These are phyloP conservation scores for Caenorhabditis zanzibari DNA, from an alignment of 2,888 invertebrate genomes.

Conservation along the genomic window DNA sequence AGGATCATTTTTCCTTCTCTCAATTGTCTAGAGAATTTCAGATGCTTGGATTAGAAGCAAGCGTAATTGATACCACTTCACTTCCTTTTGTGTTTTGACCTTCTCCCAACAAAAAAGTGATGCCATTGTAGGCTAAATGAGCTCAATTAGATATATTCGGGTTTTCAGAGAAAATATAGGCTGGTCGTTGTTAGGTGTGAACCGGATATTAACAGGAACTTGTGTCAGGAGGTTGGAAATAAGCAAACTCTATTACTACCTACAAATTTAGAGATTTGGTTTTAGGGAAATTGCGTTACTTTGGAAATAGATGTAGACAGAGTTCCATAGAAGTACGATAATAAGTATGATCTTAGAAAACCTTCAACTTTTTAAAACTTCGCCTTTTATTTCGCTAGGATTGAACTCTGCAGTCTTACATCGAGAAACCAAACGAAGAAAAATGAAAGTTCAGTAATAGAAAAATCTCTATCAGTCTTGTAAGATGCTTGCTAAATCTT, in stretches of 20 bases:
- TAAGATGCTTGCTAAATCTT: no score
- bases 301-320: no score
- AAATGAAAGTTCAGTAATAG: no score
- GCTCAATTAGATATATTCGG: no score
- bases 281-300: neutral
- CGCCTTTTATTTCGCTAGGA: neutral
- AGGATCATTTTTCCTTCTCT: neutral
- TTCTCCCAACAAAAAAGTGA: neutral
- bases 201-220: neutral
- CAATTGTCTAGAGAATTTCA: slow-evolving; percentile 6
- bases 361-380: no score
- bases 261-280: neutral
- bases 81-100: slow-evolving; percentile 1
- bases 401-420: no score
- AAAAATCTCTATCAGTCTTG: no score
- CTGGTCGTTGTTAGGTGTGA: neutral
- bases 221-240: neutral
- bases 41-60: slow-evolving; percentile 1
- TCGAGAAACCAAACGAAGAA: no score
- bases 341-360: no score
- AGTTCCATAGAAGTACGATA: no score
- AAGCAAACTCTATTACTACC: neutral
- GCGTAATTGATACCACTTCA: slow-evolving; percentile 1
- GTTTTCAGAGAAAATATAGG: no score
- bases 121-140: neutral